phyloP scores from a whole-genome alignment of 2,113 vertebrate species.

The Herpetotheres cachinnans region DNA sequence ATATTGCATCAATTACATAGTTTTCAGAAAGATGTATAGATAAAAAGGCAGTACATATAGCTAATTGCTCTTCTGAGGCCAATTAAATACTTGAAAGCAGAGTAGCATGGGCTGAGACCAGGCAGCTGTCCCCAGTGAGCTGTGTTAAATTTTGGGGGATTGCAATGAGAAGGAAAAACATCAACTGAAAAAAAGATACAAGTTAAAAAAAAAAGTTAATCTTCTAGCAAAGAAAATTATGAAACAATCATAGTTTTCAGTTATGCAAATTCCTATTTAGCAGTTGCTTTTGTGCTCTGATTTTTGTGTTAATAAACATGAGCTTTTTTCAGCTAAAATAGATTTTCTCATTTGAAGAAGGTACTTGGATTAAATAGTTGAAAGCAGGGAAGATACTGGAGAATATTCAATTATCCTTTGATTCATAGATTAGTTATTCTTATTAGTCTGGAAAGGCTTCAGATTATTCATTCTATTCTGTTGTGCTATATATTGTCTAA shows the following conservation, averaged over 20 bases:
- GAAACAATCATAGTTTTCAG: not conserved
- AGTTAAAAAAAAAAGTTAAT: not conserved
- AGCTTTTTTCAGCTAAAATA: not conserved
- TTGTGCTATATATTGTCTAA: not conserved
- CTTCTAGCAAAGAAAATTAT: not conserved
- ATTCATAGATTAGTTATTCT: conserved; percentile 13
- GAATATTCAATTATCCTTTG: conserved; percentile 18
- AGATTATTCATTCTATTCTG: not conserved
- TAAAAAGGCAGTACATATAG: not conserved
- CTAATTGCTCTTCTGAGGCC: conserved; percentile 37
- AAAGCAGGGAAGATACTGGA: not conserved
- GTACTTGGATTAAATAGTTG: conserved; percentile 10
- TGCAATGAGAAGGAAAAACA: not conserved
- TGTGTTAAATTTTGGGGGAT: not conserved
- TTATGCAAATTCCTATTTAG: not conserved
- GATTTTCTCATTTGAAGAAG: conserved; percentile 15
- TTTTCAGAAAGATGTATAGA: not conserved
- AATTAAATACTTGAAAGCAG: conserved; percentile 15
- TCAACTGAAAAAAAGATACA: not conserved
- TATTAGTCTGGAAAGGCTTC: conserved; percentile 18
- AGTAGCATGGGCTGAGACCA: not conserved
- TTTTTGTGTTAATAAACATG: conserved; percentile 39
- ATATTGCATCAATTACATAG: not conserved
- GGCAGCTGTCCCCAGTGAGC: not conserved
- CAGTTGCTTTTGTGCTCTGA: not conserved